Evolutionary conservation across 2,888 invertebrate genomes (phyloP).

Genomic region (Caenorhabditis doughertyi): DNA sequence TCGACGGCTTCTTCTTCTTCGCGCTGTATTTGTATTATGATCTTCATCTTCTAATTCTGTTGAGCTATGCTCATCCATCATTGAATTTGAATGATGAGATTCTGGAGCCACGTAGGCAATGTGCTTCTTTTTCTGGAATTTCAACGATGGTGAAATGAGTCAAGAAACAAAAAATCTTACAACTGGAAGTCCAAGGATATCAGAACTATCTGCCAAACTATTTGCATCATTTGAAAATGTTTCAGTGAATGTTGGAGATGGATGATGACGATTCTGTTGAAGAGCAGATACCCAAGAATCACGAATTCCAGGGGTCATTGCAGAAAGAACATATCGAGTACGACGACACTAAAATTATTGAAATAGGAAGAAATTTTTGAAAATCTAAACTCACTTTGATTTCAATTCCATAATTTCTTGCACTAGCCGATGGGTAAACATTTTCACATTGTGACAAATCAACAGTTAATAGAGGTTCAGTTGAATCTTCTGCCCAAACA

Average conservation of each 20-base stretch:
- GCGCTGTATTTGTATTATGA: conserved; percentile 43
- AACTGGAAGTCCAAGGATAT: conserved; percentile 73
- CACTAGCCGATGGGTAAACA: conserved; percentile 80
- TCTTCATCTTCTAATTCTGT: conserved; percentile 71
- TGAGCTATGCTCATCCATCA: conserved; percentile 80
- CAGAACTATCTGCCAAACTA: conserved; percentile 79
- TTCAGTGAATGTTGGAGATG: conserved; percentile 81
- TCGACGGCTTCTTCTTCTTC: conserved; percentile 58
- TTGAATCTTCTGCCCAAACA: conserved; percentile 82
- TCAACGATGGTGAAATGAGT: conserved; percentile 58
- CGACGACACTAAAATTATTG: conserved; percentile 74
- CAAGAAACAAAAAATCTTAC: conserved; percentile 50
- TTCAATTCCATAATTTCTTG: conserved; percentile 82
- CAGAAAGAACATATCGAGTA: conserved; percentile 79
- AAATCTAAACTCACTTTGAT: conserved; percentile 80
- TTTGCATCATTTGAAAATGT: conserved; percentile 77
- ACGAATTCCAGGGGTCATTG: conserved; percentile 83
- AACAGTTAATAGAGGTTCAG: conserved; percentile 76
- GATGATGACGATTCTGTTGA: conserved; percentile 77
- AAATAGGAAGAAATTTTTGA: not conserved
- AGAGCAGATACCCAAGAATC: conserved; percentile 82
- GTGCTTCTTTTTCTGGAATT: conserved; percentile 78
- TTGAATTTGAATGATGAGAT: conserved; percentile 81
- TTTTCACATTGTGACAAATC: conserved; percentile 81
- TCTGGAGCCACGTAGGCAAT: conserved; percentile 83